A percentile compares a stretch with the other conserved stretches of the same genome.
These are phyloP conservation scores for Hippopotamyrus pictus DNA, from an alignment of 2,797 vertebrate genomes.

Conservation along the genomic window DNA sequence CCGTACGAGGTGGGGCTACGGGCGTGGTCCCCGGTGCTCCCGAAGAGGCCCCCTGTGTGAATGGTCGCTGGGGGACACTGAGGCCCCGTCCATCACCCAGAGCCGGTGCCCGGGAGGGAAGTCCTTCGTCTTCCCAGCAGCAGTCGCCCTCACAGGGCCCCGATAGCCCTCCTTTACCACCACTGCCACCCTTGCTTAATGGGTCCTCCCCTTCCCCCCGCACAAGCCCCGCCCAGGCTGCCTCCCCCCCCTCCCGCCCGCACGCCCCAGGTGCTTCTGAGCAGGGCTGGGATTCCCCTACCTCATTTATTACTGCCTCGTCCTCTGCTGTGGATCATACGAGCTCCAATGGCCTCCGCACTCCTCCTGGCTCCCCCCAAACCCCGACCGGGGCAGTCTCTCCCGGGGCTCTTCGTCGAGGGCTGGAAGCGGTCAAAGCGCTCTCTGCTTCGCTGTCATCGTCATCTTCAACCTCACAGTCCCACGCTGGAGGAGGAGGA, in stretches of 20 bases:
- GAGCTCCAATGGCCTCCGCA: constrained; percentile 83
- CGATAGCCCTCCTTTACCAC: constrained; percentile 75
- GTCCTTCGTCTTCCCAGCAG: constrained; percentile 80
- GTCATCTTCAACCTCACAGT: constrained; percentile 47
- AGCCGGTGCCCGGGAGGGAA: constrained; percentile 75
- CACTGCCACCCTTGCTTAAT: constrained; percentile 69
- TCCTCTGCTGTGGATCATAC: constrained; percentile 59
- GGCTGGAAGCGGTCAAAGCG: constrained; percentile 86
- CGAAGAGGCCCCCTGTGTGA: constrained; percentile 92
- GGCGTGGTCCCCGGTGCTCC: constrained; percentile 61
- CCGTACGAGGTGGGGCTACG: constrained; percentile 64
- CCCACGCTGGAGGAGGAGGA: constrained; percentile 38
- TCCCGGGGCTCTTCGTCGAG: constrained; percentile 77
- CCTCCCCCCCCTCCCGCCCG: constrained; percentile 66
- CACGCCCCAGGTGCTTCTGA: constrained; percentile 66
- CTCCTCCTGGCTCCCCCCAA: constrained; percentile 65
- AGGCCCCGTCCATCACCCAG: constrained; percentile 79
- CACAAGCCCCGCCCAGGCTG: constrained; percentile 78
- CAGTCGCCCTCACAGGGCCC: constrained; percentile 69
- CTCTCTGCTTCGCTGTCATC: constrained; percentile 57
- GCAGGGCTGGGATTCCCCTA: constrained; percentile 79
- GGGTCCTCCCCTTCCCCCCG: constrained; percentile 78
- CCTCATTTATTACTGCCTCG: constrained; percentile 39
- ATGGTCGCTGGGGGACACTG: constrained; percentile 93
- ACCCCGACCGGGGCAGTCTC: constrained; percentile 81